Conservation (phyloP, 2,113 vertebrate genomes). For the Zapornia atra region DNA sequence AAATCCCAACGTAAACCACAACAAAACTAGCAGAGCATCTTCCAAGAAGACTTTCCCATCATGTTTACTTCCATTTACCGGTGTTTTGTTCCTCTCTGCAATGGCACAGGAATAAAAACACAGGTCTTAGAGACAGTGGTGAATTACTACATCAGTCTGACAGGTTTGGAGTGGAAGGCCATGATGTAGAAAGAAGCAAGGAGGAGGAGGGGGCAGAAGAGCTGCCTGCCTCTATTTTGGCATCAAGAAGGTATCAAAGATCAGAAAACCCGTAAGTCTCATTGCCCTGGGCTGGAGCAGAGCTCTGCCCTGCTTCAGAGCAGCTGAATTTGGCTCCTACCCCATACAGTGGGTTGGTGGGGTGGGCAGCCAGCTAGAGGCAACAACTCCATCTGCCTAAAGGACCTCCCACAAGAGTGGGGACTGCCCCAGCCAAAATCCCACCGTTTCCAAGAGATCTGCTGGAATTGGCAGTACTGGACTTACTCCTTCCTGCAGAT, state of each 20-base stretch:
- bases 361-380: neutral
- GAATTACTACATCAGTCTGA: neutral
- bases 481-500: neutral
- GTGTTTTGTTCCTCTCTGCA: neutral
- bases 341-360: neutral
- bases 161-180: neutral
- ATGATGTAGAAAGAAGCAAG: neutral
- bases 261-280: neutral
- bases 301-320: neutral
- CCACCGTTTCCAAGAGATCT: neutral
- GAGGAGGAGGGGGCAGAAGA: neutral
- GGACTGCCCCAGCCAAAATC: neutral
- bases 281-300: neutral
- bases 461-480: neutral
- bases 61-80: neutral
- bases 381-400: neutral
- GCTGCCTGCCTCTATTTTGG: neutral
- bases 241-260: neutral
- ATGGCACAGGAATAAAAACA: neutral
- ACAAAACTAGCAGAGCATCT: neutral
- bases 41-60: neutral
- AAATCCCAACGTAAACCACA: neutral
- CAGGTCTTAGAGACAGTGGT: neutral
- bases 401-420: neutral
- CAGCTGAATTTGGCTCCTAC: rapidly evolving